Conservation (phyloP, 2,797 vertebrate genomes). For the Amazonetta brasiliensis region DNA sequence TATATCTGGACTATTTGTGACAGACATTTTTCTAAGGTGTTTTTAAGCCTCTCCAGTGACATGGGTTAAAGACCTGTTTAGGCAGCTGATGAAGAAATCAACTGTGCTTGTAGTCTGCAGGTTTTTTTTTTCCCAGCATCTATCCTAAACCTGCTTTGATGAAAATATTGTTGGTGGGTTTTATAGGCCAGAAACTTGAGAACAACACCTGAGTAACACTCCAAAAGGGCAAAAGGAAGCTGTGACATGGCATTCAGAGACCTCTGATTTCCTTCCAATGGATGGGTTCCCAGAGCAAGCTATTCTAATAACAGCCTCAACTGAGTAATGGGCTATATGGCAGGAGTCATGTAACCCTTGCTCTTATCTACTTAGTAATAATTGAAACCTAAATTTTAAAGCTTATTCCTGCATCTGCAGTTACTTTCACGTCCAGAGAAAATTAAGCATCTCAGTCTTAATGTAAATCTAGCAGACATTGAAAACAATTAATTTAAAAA, state of each 20-base stretch:
- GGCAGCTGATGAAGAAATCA: neutral
- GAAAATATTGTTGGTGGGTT: neutral
- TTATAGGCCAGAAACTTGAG: neutral
- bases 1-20: neutral
- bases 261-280: neutral
- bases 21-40: neutral
- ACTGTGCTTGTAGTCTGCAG: neutral
- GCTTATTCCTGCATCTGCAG: constrained; percentile 34
- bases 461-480: constrained; percentile 27
- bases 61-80: neutral
- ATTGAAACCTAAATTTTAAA: constrained; percentile 45
- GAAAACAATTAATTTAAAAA: constrained; percentile 33
- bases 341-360: constrained; percentile 40
- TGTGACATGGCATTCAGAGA: neutral
- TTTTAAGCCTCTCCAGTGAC: neutral
- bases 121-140: neutral
- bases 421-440: constrained; percentile 38
- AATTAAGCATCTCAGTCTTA: constrained; percentile 50
- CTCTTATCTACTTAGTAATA: constrained; percentile 52
- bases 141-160: neutral
- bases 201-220: neutral
- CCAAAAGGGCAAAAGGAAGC: neutral
- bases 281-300: neutral
- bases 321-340: constrained; percentile 8
- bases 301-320: neutral